Evolutionary conservation across 2,113 vertebrate genomes (phyloP).

Genomic region (Gopherus flavomarginatus): DNA sequence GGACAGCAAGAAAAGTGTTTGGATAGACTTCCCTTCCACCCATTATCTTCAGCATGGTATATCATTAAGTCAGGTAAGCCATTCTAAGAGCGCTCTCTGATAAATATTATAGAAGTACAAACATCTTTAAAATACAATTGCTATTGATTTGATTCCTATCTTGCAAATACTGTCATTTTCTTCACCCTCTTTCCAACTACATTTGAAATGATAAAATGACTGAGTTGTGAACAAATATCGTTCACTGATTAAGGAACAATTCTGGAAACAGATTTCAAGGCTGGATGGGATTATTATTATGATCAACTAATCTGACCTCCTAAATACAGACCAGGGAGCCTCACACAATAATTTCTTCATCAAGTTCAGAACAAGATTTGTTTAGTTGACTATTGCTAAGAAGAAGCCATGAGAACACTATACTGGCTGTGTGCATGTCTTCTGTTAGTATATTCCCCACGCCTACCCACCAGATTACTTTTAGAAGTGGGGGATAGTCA

Average conservation of each 20-base stretch:
- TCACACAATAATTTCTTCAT: not conserved
- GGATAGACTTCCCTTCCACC: not conserved
- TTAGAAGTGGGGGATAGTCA: not conserved
- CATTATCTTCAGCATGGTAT: not conserved
- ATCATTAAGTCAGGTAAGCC: not conserved
- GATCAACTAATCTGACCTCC: not conserved
- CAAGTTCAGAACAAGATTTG: not conserved
- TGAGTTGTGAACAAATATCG: not conserved
- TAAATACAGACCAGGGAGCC: not conserved
- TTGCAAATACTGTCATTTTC: not conserved
- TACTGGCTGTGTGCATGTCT: fast-evolving
- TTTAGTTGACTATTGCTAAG: not conserved
- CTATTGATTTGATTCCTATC: not conserved
- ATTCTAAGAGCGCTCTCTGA: not conserved
- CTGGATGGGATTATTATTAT: not conserved
- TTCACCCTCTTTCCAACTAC: not conserved
- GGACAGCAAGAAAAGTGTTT: not conserved
- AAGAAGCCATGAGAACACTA: not conserved
- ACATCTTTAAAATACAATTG: not conserved
- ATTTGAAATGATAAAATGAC: not conserved
- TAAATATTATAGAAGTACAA: not conserved
- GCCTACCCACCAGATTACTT: not conserved
- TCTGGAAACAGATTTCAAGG: not conserved
- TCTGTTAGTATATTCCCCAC: not conserved
- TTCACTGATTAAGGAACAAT: not conserved